Evolutionary conservation across 2,113 vertebrate genomes (phyloP).

Genomic region (Lucifuga dentata): DNA sequence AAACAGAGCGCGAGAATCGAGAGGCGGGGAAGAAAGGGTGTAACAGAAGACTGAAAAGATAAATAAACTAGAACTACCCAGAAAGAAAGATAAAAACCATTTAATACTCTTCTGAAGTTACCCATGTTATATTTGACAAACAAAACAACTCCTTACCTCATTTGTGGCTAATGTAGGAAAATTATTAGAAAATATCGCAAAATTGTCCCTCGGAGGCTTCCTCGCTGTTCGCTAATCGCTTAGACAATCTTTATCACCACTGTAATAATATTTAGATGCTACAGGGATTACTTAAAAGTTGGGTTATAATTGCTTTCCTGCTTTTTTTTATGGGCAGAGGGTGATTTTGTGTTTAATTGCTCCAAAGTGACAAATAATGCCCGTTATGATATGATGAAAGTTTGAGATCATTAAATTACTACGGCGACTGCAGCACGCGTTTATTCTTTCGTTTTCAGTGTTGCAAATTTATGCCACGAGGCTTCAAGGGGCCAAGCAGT

Average conservation of each 20-base stretch:
- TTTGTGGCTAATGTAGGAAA: conserved; percentile 76
- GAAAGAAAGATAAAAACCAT: conserved; percentile 36
- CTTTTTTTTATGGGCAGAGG: conserved; percentile 77
- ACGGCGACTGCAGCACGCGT: conserved; percentile 70
- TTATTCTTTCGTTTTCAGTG: conserved; percentile 68
- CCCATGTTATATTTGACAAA: conserved; percentile 69
- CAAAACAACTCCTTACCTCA: conserved; percentile 76
- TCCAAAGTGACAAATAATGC: conserved; percentile 84
- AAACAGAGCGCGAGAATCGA: conserved; percentile 50
- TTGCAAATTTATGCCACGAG: conserved; percentile 80
- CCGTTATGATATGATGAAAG: conserved; percentile 84
- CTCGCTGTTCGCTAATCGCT: conserved; percentile 76
- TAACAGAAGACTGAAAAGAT: conserved; percentile 50
- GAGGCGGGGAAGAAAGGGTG: conserved; percentile 36
- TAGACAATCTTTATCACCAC: conserved; percentile 78
- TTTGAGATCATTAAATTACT: conserved; percentile 85
- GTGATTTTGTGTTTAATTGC: conserved; percentile 86
- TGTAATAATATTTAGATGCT: conserved; percentile 83
- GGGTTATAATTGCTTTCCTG: conserved; percentile 82
- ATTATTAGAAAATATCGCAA: conserved; percentile 79
- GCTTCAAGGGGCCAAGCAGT: conserved; percentile 78
- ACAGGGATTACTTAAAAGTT: conserved; percentile 84
- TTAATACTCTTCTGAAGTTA: conserved; percentile 51
- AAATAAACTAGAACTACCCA: conserved; percentile 40
- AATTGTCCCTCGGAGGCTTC: conserved; percentile 78